Evolutionary conservation across 2,888 invertebrate species (phyloP), one percentile per base, ranked within the genome.

Genomic region (Ecliptopera silaceata): DNA sequence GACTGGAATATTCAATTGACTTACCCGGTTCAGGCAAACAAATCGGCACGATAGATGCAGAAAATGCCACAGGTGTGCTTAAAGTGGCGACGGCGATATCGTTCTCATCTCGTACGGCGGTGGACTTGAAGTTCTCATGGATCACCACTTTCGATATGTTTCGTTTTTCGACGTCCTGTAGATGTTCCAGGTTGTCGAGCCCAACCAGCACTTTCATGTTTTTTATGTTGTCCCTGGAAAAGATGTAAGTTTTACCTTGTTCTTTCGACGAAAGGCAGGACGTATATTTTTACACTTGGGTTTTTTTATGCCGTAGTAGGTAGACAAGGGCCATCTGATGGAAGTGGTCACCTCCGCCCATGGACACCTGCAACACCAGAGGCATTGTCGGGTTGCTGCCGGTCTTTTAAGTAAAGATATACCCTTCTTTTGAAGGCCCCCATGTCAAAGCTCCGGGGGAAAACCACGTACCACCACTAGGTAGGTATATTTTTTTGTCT

Each of bases 11-110:
- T 8, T 6, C 6, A 26, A 8, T 26, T 29, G 4, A 70, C 75
- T 63, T 69, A 91, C 93, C 86, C 70, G 86, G 79, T 43, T 69
- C 55, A 17, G 93, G 93, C 41, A 94, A 77, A 68, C 94, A 94
- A 58, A 92, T 80, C 0, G 93, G 93, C n/a, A 76, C 64, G 11
- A 93, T 85, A 1, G 72, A 82, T 0, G 82, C 72, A 39, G 80
- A 78, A 61, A 92, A 93, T n/a, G 47, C 17, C 0, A 94, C 82
- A 0, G 91, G 86, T 6, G 65, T 38, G 26, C 79, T 71, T 1
- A 93, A 65, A 38, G 87, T 92, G 0, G 93, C 86, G 13, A 94
- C 77, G 0, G 93, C 93, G 38, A 94, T 93, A 65, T 94, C 94
- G 62, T 93, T 92, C 49, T 90, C 91, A 55, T 93, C 93, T 58